Percentiles rank a stretch among this genome's conserved stretches.
These are phyloP conservation scores for Agapornis canus DNA, from an alignment of 2,797 vertebrate genomes.

Conservation along the genomic window DNA sequence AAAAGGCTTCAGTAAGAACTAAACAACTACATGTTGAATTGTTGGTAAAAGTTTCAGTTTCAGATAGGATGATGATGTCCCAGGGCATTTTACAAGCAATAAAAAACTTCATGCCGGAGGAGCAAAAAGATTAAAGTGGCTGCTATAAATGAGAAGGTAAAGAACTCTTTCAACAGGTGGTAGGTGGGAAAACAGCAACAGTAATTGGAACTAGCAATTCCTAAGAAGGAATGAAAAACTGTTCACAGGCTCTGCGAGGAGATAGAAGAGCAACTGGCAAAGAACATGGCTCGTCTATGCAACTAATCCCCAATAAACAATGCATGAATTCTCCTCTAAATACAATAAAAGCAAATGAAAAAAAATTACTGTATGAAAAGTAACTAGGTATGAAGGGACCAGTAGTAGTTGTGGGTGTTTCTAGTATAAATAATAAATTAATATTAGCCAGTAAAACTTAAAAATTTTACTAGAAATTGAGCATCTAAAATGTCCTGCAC, in stretches of 20 bases:
- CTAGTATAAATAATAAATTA: background rate
- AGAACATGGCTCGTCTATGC: background rate
- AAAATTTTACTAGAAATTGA: background rate
- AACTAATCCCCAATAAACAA: background rate
- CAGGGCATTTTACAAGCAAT: background rate
- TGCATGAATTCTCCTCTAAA: background rate
- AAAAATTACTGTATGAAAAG: background rate
- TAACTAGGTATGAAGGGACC: background rate
- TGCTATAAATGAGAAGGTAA: background rate
- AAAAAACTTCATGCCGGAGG: background rate
- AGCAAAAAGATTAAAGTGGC: background rate
- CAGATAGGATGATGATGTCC: background rate
- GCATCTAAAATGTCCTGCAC: background rate
- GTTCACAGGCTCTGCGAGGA: background rate
- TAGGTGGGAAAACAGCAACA: background rate
- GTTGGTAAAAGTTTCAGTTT: background rate
- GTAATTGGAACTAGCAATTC: background rate
- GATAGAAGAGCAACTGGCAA: background rate
- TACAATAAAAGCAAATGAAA: background rate
- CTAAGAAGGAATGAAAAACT: background rate
- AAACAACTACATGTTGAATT: background rate
- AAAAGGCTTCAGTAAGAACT: background rate
- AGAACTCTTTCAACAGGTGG: background rate
- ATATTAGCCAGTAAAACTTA: background rate
- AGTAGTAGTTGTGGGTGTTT: accelerated